Conservation (phyloP, 2,113 vertebrate species). For the Channa argus region DNA sequence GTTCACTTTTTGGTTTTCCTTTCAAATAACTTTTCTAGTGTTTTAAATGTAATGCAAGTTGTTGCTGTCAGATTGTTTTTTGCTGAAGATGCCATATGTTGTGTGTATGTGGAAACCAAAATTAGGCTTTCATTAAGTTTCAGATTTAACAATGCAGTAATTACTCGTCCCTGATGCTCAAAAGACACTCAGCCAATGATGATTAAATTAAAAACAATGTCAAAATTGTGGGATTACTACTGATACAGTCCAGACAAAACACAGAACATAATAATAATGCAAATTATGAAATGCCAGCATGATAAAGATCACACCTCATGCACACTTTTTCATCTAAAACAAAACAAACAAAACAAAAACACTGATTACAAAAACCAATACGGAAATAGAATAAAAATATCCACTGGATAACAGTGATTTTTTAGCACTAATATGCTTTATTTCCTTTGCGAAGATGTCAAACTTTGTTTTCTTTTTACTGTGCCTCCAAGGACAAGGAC, state of each 20-base stretch:
- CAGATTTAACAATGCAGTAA: constrained; percentile 52
- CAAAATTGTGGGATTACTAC: neutral
- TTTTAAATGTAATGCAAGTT: constrained; percentile 86
- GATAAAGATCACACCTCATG: constrained; percentile 49
- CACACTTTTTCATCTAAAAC: constrained; percentile 16
- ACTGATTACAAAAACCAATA: constrained; percentile 23
- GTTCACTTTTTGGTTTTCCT: constrained; percentile 81
- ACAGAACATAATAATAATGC: too few species aligned
- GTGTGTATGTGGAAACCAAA: constrained; percentile 79
- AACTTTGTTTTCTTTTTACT: constrained; percentile 5
- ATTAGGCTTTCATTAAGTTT: constrained; percentile 69
- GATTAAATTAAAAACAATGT: constrained; percentile 5
- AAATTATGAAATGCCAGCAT: constrained; percentile 47
- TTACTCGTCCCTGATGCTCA: constrained; percentile 22
- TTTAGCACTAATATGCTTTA: neutral
- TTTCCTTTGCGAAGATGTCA: constrained; percentile 3
- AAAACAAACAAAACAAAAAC: constrained; percentile 10
- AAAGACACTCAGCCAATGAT: neutral
- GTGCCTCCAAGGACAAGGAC: constrained; percentile 2
- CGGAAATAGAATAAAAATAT: constrained; percentile 16
- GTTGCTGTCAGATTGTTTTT: constrained; percentile 79
- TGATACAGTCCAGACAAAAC: neutral
- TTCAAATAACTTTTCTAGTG: constrained; percentile 91
- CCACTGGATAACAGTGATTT: constrained; percentile 30
- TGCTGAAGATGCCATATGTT: constrained; percentile 80